Evolutionary conservation across 2,888 invertebrate species (phyloP), one percentile per base, ranked within the genome.

Genomic region (Metellina segmentata): DNA sequence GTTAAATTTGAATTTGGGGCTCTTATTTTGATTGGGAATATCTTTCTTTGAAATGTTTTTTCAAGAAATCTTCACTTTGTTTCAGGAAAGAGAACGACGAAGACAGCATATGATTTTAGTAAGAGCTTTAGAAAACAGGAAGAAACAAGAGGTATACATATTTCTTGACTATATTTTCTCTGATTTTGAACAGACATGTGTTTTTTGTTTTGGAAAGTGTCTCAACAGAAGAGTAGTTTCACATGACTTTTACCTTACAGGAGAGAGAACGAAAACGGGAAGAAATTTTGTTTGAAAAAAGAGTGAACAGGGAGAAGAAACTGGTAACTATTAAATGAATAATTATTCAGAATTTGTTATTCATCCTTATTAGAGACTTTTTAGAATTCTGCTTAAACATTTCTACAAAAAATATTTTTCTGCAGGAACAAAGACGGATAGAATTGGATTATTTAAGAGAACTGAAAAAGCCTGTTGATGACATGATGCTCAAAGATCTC

Each of bases 31-130:
- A 34, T 34, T 34, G 4, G 34, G 34, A 34, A 34, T 4, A 34
- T 34, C 34, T 34, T 34, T 34, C 34, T 34, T 34, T 34, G 34
- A 34, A 61, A 61, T 61, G 61, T 16, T 61, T 61, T 61, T 34
- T 16, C 13, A 11, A 13, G 61, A 61, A 61, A 34, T 11, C 61
- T 61, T 61, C 13, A 16, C 61, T 61, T 16, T 48, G 77, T 87
- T 70, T 16, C 93, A 98, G 98, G 98, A 98, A 95, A 96, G 98
- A 71, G 98, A 98, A 95, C 96, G 98, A 94, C 96, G 98, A 94
- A 96, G 98, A 48, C 98, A 99, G 94, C 99, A 99, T 95, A 97
- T 98, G 95, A 96, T 98, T 0, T 96, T 98, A 92, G 97, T 98
- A 78, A 97, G 98, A 52, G 97, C 98, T 81, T 95, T 99, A 93